phyloP scores from a whole-genome alignment of 2,888 invertebrate genomes.

The Pseudococcus jackbeardsleyi region DNA sequence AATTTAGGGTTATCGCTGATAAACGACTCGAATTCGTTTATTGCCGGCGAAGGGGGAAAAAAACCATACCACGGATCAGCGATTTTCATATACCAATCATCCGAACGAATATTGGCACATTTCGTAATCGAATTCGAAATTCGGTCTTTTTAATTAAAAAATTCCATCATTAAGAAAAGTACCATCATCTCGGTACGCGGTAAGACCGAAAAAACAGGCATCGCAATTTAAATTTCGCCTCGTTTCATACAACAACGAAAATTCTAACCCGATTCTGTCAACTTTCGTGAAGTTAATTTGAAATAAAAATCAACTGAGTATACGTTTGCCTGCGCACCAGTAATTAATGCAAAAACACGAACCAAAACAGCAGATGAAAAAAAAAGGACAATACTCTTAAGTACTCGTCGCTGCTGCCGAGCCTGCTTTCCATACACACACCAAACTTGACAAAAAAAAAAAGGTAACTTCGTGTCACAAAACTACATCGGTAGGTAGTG shows the following conservation, averaged over 20 bases:
- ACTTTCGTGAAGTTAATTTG: neutral
- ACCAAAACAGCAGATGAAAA: neutral
- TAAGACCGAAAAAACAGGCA: neutral
- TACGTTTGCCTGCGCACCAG: neutral
- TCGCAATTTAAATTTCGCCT: neutral
- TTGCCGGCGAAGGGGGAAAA: no score
- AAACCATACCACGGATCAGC: no score
- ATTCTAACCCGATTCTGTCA: constrained; percentile 7
- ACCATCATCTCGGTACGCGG: neutral
- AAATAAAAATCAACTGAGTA: constrained; percentile 7
- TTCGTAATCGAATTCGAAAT: neutral
- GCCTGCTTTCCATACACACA: no score
- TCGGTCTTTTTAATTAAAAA: neutral
- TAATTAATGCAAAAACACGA: constrained; percentile 17
- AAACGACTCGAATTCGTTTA: no score
- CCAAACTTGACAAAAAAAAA: neutral
- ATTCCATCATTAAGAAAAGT: constrained; percentile 6
- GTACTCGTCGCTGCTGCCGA: neutral
- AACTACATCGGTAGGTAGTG: no score
- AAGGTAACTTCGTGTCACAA: neutral
- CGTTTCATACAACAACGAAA: neutral
- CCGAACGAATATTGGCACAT: neutral
- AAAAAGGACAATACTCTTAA: neutral
- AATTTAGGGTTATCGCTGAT: neutral
- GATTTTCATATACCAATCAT: neutral